Base-by-base conservation (phyloP, 2,113 vertebrate species). In the Tachycineta bicolor region DNA sequence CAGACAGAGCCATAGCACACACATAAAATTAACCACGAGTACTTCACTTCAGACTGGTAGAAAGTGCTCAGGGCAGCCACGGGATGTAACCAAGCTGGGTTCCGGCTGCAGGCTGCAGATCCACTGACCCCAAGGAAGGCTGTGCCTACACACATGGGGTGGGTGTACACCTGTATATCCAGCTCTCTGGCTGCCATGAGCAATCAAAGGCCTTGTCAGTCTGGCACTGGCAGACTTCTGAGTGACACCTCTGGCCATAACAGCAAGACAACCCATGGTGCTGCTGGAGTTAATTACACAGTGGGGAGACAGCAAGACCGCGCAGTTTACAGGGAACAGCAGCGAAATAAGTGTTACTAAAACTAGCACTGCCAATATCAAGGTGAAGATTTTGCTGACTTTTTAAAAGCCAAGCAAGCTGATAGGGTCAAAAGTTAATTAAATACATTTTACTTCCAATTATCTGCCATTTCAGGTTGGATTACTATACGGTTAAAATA, bases 241-340 rank as follows among this genome's bases (percentile, higher is more conserved):
- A 47, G 25, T 8, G 71, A 34, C 24, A 26, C 23, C 28, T 10
- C 3, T 1, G 47, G 79, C 34, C 55, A 0, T 9, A 24, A 24
- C 1, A 12, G 17, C 29, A 39, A 24, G 65, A 49, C 16, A 8
- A 31, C 12, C 31, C 0, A 0, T 3, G 2, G 3, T 6, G 53
- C 62, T 55, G 58, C 28, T 19, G 9, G 6, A 74, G 25, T 11
- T 11, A 8, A 21, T 21, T 1, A 20, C 4, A 9, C 64, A 10
- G 29, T 0, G 4, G 21, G 10, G 15, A 21, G 5, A 33, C 34
- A 23, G 28, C 12, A 6, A 3, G 11, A 3, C 3, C 0, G 0
- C 4, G 46, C 37, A 49, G 10, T 4, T 46, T 3, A 39, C 34
- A 52, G 0, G 2, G 16, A 65, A 21, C 0, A 43, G 41, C 29